Percentiles rank a stretch among this genome's conserved stretches.
phyloP scores from a whole-genome alignment of 2,888 invertebrate genomes.

The Erebia aethiops region DNA sequence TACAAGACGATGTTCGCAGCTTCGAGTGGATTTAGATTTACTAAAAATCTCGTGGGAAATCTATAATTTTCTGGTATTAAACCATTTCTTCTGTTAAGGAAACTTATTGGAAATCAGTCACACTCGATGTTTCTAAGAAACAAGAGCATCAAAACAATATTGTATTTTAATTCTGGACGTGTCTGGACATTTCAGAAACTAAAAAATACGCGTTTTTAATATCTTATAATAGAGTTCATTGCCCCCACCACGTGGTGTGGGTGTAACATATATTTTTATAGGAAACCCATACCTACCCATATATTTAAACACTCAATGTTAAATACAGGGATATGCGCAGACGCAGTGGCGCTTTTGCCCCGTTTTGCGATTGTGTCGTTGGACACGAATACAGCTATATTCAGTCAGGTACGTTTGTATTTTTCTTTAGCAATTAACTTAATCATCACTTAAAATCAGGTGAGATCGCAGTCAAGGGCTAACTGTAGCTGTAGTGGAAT shows the following conservation, averaged over 20 bases:
- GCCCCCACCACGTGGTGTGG: conserved; percentile 67
- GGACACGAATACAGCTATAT: conserved; percentile 41
- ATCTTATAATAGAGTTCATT: conserved; percentile 60
- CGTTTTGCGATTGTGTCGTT: conserved; percentile 60
- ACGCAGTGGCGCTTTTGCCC: conserved; percentile 56
- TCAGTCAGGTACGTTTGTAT: background rate
- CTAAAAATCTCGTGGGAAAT: background rate
- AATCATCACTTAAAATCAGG: too few relatives aligned
- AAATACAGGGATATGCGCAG: conserved; percentile 73
- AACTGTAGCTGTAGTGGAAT: too few relatives aligned
- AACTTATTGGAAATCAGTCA: conserved; percentile 11
- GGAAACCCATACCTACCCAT: too few relatives aligned
- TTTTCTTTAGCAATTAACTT: background rate
- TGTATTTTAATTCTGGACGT: conserved; percentile 25
- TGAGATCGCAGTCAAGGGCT: too few relatives aligned
- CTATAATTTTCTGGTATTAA: too few relatives aligned
- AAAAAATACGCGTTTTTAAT: conserved; percentile 42
- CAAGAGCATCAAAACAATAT: conserved; percentile 16
- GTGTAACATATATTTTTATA: too few relatives aligned
- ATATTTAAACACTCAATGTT: too few relatives aligned
- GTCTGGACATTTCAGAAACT: conserved; percentile 24
- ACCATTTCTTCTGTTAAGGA: too few relatives aligned
- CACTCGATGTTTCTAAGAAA: background rate
- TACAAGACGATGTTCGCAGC: too few relatives aligned
- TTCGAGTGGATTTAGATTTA: too few relatives aligned